A percentile compares a stretch with the other conserved stretches of the same genome.
phyloP scores from a whole-genome alignment of 1,140 invertebrate genomes.

The Pectinophora gossypiella region DNA sequence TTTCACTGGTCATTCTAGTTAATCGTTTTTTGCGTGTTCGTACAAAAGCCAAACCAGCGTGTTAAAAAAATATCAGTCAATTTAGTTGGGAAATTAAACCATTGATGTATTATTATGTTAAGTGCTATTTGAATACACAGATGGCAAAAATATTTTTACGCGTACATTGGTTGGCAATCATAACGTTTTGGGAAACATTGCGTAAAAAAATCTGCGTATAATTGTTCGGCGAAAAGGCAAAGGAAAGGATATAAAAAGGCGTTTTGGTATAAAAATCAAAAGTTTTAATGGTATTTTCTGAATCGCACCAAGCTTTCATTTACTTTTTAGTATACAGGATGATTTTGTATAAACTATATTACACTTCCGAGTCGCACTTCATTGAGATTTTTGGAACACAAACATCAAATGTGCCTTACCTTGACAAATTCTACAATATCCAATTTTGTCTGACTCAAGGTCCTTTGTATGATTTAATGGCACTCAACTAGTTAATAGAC shows the following conservation, averaged over 20 bases:
- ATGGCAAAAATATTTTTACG: too few relatives aligned
- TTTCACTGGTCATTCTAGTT: too few relatives aligned
- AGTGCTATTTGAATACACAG: too few relatives aligned
- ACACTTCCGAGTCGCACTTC: constrained; percentile 57
- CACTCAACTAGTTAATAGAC: constrained; percentile 29
- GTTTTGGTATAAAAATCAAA: constrained; percentile 75
- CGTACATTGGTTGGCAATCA: too few relatives aligned
- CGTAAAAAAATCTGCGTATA: too few relatives aligned
- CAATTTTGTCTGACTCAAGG: constrained; percentile 70
- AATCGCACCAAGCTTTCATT: constrained; percentile 75
- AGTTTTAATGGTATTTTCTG: constrained; percentile 76
- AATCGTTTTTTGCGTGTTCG: too few relatives aligned
- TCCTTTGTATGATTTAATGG: constrained; percentile 44
- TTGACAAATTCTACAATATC: constrained; percentile 48
- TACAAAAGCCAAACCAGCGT: too few relatives aligned
- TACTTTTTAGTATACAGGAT: constrained; percentile 75
- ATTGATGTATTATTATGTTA: too few relatives aligned
- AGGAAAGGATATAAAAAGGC: constrained; percentile 44
- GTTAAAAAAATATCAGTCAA: too few relatives aligned
- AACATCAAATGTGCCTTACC: constrained; percentile 49
- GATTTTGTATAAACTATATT: constrained; percentile 71
- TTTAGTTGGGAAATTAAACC: too few relatives aligned
- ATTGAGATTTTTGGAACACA: constrained; percentile 55
- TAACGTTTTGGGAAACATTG: too few relatives aligned
- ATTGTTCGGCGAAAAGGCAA: too few relatives aligned